Evolutionary conservation across 2,113 vertebrate genomes (phyloP), one percentile per base, ranked within the genome.

Genomic region (Equus quagga): DNA sequence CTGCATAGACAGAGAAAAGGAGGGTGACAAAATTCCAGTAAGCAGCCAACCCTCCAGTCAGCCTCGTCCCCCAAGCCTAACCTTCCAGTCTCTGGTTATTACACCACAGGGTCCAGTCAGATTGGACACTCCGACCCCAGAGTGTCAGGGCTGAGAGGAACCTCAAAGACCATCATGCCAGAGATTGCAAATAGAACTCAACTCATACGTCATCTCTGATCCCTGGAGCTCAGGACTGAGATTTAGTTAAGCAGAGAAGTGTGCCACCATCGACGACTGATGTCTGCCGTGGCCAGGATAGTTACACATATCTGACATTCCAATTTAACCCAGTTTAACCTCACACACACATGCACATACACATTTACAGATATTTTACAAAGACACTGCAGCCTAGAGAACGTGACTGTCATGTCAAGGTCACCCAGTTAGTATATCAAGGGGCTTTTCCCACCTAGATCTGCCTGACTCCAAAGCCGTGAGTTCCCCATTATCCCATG

Each of bases 161-260:
- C 51, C 58, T 88, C 58, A 65, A 80, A 93, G 51, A 93, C n/a
- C 12, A 69, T 49, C n/a, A 21, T 65, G 31, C 88, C 85, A 91
- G 72, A 72, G 46, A 65, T n/a, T 70, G 69, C 54, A 94, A 54
- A 72, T n/a, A 76, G 58, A 93, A 51, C 93, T 96, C 80, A 95
- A 41, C 19, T 79, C 49, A 82, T n/a, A 3, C 86, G 72, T 92
- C 81, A 82, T 79, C 65, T 78, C 89, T 93, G 93, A 91, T 93
- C 67, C 60, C 73, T 73, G 65, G 72, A 81, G 31, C 76, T 97
- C 82, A 82, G 78, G 67, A 62, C 36, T 84, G 76, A 91, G 91
- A 91, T 88, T 91, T 64, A 62, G 76, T 93, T 80, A 91, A 96
- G 49, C 56, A 96, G 49, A 96, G 90, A 96, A 91, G n/a, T 58